Evolutionary conservation across 2,113 vertebrate species (phyloP).

Genomic region (Catagonus wagneri): DNA sequence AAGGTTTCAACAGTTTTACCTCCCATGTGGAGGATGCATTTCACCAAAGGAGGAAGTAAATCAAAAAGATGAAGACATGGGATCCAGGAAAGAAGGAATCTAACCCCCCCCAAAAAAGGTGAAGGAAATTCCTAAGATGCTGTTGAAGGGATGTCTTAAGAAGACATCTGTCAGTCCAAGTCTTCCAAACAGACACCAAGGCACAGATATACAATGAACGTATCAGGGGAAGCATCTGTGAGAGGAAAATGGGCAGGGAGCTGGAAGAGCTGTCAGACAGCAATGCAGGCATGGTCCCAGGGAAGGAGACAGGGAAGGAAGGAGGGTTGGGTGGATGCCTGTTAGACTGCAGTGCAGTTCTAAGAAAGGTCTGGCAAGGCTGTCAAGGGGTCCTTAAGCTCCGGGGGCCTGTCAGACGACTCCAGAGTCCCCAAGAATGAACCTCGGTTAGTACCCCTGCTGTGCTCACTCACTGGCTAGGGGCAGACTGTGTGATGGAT

Average conservation of each 20-base stretch:
- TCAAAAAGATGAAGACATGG: slow-evolving; percentile 46
- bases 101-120: background rate
- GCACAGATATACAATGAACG: background rate
- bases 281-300: background rate
- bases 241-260: background rate
- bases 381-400: background rate
- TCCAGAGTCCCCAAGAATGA: background rate
- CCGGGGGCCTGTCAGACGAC: background rate
- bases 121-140: slow-evolving; percentile 37
- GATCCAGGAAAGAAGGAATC: slow-evolving; percentile 15
- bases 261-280: background rate
- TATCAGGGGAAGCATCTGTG: background rate
- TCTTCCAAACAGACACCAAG: background rate
- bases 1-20: slow-evolving; percentile 70
- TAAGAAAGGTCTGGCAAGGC: background rate
- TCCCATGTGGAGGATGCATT: slow-evolving; percentile 66
- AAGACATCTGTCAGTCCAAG: background rate
- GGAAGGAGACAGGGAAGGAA: background rate
- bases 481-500: background rate
- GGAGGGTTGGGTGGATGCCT: background rate
- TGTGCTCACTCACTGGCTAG: background rate
- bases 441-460: background rate
- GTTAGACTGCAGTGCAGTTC: background rate
- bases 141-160: background rate
- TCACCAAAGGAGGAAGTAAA: slow-evolving; percentile 52